Conservation (phyloP, 2,797 vertebrate genomes). For the Helostoma temminkii region DNA sequence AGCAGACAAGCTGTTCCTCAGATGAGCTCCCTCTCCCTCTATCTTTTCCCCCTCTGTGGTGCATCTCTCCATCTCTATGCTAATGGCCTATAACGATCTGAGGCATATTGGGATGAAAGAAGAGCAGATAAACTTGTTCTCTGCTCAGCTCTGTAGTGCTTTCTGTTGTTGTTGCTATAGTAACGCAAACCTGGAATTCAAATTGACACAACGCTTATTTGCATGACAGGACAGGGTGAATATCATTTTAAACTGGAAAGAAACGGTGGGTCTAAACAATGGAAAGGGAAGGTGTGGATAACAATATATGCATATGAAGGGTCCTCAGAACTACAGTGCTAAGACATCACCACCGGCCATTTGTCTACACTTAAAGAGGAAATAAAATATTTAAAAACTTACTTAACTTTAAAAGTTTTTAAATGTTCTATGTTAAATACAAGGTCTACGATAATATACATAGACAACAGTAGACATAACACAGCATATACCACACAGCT, state of each 20-base stretch:
- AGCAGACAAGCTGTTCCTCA: constrained; percentile 58
- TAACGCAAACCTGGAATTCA: constrained; percentile 71
- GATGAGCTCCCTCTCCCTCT: constrained; percentile 46
- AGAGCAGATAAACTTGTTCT: constrained; percentile 72
- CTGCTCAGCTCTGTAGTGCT: constrained; percentile 73
- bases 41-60: constrained; percentile 31
- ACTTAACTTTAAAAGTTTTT: too few species aligned
- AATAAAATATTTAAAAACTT: neutral
- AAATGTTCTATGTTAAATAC: neutral
- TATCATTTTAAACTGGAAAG: constrained; percentile 46
- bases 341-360: neutral
- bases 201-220: constrained; percentile 70
- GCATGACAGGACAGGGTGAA: constrained; percentile 53
- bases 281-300: constrained; percentile 19
- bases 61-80: constrained; percentile 77
- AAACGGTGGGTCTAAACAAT: constrained; percentile 32
- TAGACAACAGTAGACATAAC: constrained; percentile 10
- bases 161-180: constrained; percentile 83
- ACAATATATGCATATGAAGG: neutral
- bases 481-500: constrained; percentile 36
- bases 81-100: constrained; percentile 82
- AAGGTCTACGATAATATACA: neutral
- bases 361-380: neutral
- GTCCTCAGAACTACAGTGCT: neutral
- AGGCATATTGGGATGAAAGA: constrained; percentile 75